Base-by-base conservation (phyloP, 1,140 invertebrate genomes). In the Bradynema listronoti region DNA sequence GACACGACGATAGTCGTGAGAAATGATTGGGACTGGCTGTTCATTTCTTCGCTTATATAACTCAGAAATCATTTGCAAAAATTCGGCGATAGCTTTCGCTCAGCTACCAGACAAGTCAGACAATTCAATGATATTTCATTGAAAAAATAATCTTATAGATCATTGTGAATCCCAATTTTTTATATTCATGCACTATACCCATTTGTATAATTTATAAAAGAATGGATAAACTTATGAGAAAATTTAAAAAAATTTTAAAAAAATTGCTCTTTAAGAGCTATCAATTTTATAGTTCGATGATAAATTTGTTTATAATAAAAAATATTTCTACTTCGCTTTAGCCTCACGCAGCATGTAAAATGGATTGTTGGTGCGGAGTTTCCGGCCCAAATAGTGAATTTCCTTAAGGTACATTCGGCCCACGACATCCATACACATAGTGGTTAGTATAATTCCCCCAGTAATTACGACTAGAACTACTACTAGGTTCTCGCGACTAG, bases 331-430 rank as follows among this genome's bases (percentile, higher is more conserved):
- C 72, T 69, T 73, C 27, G 74, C 74, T 63, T 77, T 77, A 5
- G 74, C 74, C 49, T 77, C 74, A 7, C 76, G 36, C 9, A 77
- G 51, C 36, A 77, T 55, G 51, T 77, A 77, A 52, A 77, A 77
- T 16, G 74, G 74, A 55, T 77, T 77, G 50, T 73, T 77, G 11
- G 73, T 72, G 46, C 68, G 70, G 0, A 77, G 50, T 51, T 77
- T 77, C 22, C 74, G 36, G 24, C 74, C 74, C 47, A 78, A 59
- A 54, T 76, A 77, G 47, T 77, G 74, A 47, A 77, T 77, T 49
- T 77, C 74, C 50, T 77, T 77, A 46, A 77, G 52, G 55, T 77
- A 77, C 74, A 77, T 77, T 54, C 74, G 41, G 4, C 74, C 74
- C 1, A 77, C 74, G 16, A 77, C 71, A 49, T 77, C 74, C 63